These are phyloP conservation scores for Stomatorhinus walkeri DNA, from an alignment of 2,797 vertebrate genomes.

Conservation along the genomic window DNA sequence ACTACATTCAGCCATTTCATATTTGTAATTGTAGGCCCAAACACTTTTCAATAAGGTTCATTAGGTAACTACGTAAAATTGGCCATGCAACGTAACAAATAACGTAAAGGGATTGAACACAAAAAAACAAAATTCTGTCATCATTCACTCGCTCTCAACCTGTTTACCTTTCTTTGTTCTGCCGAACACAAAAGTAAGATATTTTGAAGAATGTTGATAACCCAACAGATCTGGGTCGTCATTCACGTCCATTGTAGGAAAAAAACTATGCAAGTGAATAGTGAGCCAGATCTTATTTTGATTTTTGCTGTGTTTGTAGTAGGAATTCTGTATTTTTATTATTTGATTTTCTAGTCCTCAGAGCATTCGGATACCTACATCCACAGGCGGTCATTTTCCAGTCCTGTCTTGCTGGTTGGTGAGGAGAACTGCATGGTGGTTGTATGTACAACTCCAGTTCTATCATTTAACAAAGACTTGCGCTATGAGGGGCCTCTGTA, in stretches of 20 bases:
- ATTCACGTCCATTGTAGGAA: neutral
- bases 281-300: neutral
- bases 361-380: neutral
- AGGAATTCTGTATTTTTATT: neutral
- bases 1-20: too few relatives aligned
- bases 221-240: too few relatives aligned
- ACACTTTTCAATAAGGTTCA: too few relatives aligned
- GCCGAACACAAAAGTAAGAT: too few relatives aligned
- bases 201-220: too few relatives aligned
- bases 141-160: too few relatives aligned
- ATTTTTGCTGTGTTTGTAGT: neutral
- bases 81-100: too few relatives aligned
- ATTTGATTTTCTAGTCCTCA: neutral
- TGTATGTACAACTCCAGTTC: constrained; percentile 24
- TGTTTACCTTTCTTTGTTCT: too few relatives aligned
- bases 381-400: neutral
- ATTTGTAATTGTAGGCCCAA: too few relatives aligned
- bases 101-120: too few relatives aligned
- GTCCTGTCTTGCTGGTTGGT: constrained; percentile 23
- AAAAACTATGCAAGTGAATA: neutral
- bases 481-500: constrained; percentile 28
- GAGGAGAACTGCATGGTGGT: constrained; percentile 31
- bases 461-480: neutral
- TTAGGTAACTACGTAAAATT: too few relatives aligned
- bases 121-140: too few relatives aligned